Evolutionary conservation across 2,113 vertebrate species (phyloP), one percentile per base, ranked within the genome.

Genomic region (Lepus europaeus): DNA sequence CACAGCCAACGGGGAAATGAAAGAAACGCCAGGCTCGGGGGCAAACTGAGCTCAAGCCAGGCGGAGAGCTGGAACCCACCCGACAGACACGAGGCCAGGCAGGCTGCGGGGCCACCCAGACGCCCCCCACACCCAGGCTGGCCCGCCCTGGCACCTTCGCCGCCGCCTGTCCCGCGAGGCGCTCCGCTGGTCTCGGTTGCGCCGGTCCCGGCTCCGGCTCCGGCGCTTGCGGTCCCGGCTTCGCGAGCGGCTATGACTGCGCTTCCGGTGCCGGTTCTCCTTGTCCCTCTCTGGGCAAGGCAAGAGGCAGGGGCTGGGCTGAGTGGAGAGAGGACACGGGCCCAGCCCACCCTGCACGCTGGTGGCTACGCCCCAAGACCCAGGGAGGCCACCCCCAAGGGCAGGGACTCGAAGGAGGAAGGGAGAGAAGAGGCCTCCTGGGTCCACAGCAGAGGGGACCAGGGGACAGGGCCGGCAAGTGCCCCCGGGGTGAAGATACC

Each of bases 241-340:
- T 9, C 98, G 98, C 66, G 99, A 99, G 81, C 99, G 99, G 90
- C 99, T 99, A 36, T 99, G 98, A 94, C 98, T 99, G 64, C 99
- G 98, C 74, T 99, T 98, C 88, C 99, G 98, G 87, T 99, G 99
- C 27, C 99, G 99, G 95, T 99, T 99, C 97, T 99, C 99, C 95
- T 99, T 99, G 97, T 99, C 99, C 29, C 99, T 97, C 91, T 99
- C 99, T 98, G 98, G 59, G 66, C 49, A 68, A 49, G 39, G 20
- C n/a, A 14, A 83, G 3, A n/a, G 70, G 29, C 12, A 2, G 2
- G 6, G 3, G 8, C 9, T 1, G 7, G 23, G 11, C 10, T 96
- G 25, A 94, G 59, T 68, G 59, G 29, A 69, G 63, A 70, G 12
- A 81, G 56, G 49, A 11, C 2, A 0, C 0, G n/a, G 20, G 77